Evolutionary conservation across 2,113 vertebrate genomes (phyloP).

Genomic region (Hassar affinis): DNA sequence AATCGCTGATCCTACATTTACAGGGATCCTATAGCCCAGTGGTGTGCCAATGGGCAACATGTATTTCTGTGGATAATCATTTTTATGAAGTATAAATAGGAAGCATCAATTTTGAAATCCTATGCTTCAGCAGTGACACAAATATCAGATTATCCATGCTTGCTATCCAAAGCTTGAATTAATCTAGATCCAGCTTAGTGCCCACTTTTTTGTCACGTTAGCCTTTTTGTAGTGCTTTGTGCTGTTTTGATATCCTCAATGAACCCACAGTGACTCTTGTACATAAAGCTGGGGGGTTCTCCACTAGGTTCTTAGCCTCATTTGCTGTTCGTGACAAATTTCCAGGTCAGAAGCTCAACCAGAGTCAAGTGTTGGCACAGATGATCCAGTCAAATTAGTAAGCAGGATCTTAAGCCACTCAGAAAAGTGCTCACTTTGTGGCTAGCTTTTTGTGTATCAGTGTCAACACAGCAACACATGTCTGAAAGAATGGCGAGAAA

Average conservation of each 20-base stretch:
- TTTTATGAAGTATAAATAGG: not conserved
- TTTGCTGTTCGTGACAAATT: not conserved
- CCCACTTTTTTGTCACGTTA: not conserved
- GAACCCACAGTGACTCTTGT: not conserved
- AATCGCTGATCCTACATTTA: not conserved
- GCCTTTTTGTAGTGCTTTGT: too few species aligned
- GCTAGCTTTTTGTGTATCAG: too few species aligned
- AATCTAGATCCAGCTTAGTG: not conserved
- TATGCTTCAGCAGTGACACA: not conserved
- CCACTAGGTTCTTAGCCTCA: not conserved
- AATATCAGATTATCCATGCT: conserved; percentile 5
- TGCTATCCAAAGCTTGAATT: too few species aligned
- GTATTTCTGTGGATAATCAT: not conserved
- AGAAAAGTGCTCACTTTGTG: too few species aligned
- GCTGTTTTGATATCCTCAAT: not conserved
- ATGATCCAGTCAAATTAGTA: not conserved
- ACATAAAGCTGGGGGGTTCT: not conserved
- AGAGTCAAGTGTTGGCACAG: not conserved
- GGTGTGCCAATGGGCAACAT: not conserved
- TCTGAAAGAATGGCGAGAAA: not conserved
- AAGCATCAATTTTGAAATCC: not conserved
- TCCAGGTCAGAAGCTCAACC: not conserved
- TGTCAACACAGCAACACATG: not conserved
- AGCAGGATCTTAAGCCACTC: too few species aligned
- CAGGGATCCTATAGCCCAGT: not conserved